Evolutionary conservation across 2,888 invertebrate species (phyloP).

Genomic region (Mayetiola destructor): DNA sequence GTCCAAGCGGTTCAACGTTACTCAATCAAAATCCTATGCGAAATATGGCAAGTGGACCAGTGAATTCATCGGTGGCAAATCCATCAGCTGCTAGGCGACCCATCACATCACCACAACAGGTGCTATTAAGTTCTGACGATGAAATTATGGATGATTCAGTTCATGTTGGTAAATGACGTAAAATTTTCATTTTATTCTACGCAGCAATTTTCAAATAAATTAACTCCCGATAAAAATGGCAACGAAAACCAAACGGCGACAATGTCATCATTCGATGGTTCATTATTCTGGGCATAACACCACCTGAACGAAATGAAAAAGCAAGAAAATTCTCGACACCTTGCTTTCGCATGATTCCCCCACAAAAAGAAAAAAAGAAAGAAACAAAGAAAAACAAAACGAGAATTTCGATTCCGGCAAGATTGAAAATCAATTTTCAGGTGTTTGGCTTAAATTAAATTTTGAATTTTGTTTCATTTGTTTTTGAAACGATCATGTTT

Average conservation of each 20-base stretch:
- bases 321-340: too few relatives aligned
- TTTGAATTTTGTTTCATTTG: too few relatives aligned
- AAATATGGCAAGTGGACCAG: neutral
- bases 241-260: too few relatives aligned
- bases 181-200: neutral
- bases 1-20: neutral
- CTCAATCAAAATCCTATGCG: slow-evolving; percentile 4
- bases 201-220: neutral
- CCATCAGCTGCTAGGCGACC: neutral
- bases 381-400: too few relatives aligned
- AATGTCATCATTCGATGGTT: too few relatives aligned
- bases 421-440: too few relatives aligned
- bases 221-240: neutral
- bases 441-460: too few relatives aligned
- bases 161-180: slow-evolving; percentile 25
- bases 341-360: too few relatives aligned
- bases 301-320: too few relatives aligned
- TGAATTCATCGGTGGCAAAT: neutral
- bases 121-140: slow-evolving; percentile 46
- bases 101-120: slow-evolving; percentile 52
- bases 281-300: slow-evolving; percentile 3
- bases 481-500: too few relatives aligned
- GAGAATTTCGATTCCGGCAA: too few relatives aligned
- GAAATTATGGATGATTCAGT: slow-evolving; percentile 36
- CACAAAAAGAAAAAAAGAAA: too few relatives aligned